Evolutionary conservation across 2,797 vertebrate genomes (phyloP).

Genomic region (Valencia hispanica): DNA sequence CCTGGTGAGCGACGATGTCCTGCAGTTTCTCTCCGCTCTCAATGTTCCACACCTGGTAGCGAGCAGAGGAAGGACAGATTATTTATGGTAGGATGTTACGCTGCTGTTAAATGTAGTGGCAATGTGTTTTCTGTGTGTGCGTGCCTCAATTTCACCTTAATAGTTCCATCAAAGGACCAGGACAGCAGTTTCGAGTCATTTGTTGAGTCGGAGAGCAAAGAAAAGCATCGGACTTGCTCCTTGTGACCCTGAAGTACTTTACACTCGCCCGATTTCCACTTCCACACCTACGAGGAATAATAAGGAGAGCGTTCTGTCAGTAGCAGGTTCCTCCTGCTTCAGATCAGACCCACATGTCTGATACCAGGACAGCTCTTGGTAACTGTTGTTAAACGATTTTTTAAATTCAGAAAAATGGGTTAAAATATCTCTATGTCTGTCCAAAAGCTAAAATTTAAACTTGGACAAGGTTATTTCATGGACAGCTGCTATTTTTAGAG

Average conservation of each 20-base stretch:
- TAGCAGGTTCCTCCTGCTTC: neutral
- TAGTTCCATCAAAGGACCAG: conserved; percentile 94
- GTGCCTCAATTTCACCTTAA: conserved; percentile 83
- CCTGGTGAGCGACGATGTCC: conserved; percentile 86
- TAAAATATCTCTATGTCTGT: neutral
- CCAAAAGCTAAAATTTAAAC: neutral
- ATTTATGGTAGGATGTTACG: conserved; percentile 7
- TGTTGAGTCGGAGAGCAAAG: conserved; percentile 76
- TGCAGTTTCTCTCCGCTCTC: conserved; percentile 81
- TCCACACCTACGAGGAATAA: conserved; percentile 86
- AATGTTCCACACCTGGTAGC: conserved; percentile 86
- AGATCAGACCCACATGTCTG: neutral
- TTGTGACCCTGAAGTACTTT: conserved; percentile 85
- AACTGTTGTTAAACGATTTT: neutral
- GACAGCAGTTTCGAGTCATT: conserved; percentile 77
- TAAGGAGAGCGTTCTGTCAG: conserved; percentile 2
- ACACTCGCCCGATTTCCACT: conserved; percentile 83
- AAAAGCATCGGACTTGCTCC: conserved; percentile 90
- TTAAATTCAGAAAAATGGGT: neutral
- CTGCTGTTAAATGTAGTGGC: neutral
- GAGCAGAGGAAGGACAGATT: conserved; percentile 1
- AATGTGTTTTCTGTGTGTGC: neutral
- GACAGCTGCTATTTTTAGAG: neutral
- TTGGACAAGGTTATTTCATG: neutral
- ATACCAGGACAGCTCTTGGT: neutral